A percentile compares a stretch with the other conserved stretches of the same genome.
These are phyloP conservation scores for Gymnocypris eckloni DNA, from an alignment of 2,797 vertebrate genomes.

Conservation along the genomic window DNA sequence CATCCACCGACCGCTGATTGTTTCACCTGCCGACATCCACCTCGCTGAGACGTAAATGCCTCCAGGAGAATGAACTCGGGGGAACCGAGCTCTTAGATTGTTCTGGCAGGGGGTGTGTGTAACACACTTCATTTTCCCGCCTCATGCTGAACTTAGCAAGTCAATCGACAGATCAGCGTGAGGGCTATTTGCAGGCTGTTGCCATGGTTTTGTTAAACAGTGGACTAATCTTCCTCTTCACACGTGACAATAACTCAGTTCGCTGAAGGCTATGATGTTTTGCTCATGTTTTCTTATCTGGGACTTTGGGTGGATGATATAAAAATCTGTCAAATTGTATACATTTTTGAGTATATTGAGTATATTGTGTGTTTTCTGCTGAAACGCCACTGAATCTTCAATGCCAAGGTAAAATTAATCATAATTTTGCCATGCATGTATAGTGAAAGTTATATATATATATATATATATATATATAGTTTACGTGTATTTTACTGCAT, in stretches of 20 bases:
- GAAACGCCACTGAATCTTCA: not conserved
- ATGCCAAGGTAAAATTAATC: not conserved
- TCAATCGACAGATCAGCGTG: constrained; percentile 73
- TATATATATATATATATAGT: no score
- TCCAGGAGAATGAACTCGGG: constrained; percentile 38
- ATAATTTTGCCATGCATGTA: not conserved
- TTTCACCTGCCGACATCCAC: constrained; percentile 43
- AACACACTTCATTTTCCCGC: constrained; percentile 59
- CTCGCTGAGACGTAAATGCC: constrained; percentile 40
- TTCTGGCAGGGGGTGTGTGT: constrained; percentile 37
- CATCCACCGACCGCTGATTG: constrained; percentile 33
- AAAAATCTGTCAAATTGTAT: not conserved
- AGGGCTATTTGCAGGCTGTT: constrained; percentile 72
- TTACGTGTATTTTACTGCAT: no score
- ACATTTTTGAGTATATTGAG: not conserved
- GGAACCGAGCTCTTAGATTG: constrained; percentile 36
- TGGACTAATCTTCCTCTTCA: constrained; percentile 71
- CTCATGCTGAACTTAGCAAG: constrained; percentile 70
- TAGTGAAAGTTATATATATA: not conserved
- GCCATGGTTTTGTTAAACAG: constrained; percentile 78
- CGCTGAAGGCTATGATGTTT: constrained; percentile 3
- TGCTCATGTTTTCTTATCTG: not conserved
- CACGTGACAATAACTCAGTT: not conserved
- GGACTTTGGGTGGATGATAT: not conserved
- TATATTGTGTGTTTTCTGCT: not conserved